A percentile compares a stretch with the other conserved stretches of the same genome.
Evolutionary conservation across 1,140 invertebrate genomes (phyloP).

Genomic region (Cryptotermes secundus): DNA sequence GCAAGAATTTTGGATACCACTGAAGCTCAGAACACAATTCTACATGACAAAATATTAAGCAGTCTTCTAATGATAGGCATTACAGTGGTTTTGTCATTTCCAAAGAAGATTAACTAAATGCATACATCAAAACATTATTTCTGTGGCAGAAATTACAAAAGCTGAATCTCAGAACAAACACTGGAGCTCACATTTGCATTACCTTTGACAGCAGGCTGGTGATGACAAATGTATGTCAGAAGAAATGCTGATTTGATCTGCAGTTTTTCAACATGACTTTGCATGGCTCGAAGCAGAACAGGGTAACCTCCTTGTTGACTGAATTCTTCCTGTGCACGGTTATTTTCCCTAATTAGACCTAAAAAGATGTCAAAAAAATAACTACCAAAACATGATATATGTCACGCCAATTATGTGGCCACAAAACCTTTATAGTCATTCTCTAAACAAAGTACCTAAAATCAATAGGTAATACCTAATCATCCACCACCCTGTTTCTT

Average conservation of each 20-base stretch:
- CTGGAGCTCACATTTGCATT: no score
- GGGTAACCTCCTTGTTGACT: slow-evolving; percentile 62
- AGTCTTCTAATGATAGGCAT: no score
- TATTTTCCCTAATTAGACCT: slow-evolving; percentile 63
- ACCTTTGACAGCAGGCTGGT: slow-evolving; percentile 58
- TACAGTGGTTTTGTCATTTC: no score
- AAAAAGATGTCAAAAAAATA: slow-evolving; percentile 38
- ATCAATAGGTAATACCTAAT: background rate
- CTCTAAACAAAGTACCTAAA: background rate
- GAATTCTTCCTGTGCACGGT: slow-evolving; percentile 58
- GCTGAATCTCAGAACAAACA: no score
- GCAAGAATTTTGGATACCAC: no score
- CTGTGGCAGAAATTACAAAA: no score
- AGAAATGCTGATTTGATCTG: slow-evolving; percentile 71
- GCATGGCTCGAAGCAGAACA: slow-evolving; percentile 60
- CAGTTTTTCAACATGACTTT: slow-evolving; percentile 58
- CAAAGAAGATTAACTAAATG: no score
- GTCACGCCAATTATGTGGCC: no score
- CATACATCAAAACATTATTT: no score
- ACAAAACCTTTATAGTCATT: background rate
- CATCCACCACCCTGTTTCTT: no score
- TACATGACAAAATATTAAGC: no score
- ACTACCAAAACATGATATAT: slow-evolving; percentile 18
- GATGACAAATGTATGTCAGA: slow-evolving; percentile 57
- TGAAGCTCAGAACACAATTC: no score